Evolutionary conservation across 2,113 vertebrate species (phyloP), one percentile per base, ranked within the genome.

Genomic region (Phrynosoma blainvillii): DNA sequence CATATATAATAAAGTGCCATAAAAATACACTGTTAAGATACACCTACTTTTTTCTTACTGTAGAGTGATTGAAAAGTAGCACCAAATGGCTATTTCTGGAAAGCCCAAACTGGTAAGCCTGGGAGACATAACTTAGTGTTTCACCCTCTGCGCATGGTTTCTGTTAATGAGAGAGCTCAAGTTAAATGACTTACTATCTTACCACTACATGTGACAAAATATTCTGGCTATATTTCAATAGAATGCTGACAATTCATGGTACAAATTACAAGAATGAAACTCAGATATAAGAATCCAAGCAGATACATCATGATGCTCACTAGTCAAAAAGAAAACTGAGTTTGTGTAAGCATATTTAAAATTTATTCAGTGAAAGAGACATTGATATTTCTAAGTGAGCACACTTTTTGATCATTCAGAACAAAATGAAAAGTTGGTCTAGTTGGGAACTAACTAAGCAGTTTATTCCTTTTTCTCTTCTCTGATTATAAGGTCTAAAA

Each of bases 31-130:
- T 23, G 47, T 68, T 40, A 0, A 10, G 11, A 82, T 13, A 90
- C 14, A 94, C 97, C 88, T 92, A 99, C 98, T 97, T 98, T 82
- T 96, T 98, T 80, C 97, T 97, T 88, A 99, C 95, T 5, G 94
- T 66, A 56, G 91, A 94, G 52, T 97, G 98, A 88, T 97, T 95
- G 85, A 99, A 97, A 86, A 90, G 95, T 89, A 99, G 92, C 52
- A 97, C 94, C 89, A 99, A 95, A 94, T 99, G 98, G 94, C 98
- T 99, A 93, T 96, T 94, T 95, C 85, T 97, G 13, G 97, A 94
- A 27, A 96, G 96, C 56, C 98, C 98, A 82, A 99, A 98, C 93
- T 98, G 98, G 93, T 94, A 93, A 2, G 98, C 97, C 0, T 93
- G 90, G 1, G 95, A 86, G 66, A 98, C 79, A 13, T 93, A 94